Evolutionary conservation across 2,888 invertebrate genomes (phyloP).

Genomic region (Bugulina stolonifera): DNA sequence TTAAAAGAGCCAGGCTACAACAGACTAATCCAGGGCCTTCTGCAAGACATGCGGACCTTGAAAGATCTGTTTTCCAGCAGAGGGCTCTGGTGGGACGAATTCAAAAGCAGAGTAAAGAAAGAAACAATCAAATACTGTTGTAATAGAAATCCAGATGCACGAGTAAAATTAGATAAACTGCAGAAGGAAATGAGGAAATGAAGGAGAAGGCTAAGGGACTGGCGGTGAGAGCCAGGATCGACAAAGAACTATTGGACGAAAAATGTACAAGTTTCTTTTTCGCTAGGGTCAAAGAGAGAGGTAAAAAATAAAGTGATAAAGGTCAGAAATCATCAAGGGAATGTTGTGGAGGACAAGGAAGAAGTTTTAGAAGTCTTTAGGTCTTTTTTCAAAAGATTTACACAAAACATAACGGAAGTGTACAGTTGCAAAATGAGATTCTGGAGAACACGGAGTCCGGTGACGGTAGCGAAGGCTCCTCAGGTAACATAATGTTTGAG

Average conservation of each 20-base stretch:
- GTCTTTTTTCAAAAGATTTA: too few relatives aligned
- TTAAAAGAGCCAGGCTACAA: not conserved
- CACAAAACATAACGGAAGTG: not conserved
- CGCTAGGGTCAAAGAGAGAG: not conserved
- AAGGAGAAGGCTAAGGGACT: not conserved
- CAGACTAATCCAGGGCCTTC: not conserved
- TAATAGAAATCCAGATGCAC: not conserved
- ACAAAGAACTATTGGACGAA: not conserved
- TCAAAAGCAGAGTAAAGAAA: not conserved
- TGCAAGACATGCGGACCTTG: not conserved
- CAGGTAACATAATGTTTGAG: not conserved
- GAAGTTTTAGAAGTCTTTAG: too few relatives aligned
- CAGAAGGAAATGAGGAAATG: not conserved
- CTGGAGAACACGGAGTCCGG: not conserved
- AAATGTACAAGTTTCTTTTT: constrained; percentile 2
- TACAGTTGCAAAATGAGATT: not conserved
- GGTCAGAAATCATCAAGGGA: not conserved
- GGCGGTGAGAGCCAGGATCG: not conserved
- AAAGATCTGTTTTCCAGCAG: not conserved
- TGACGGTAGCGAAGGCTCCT: not conserved
- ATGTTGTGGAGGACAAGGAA: not conserved
- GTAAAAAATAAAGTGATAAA: not conserved
- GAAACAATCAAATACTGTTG: not conserved
- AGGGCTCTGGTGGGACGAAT: not conserved
- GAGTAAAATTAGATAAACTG: not conserved